Evolutionary conservation across 1,140 invertebrate species (phyloP), one percentile per base, ranked within the genome.

Genomic region (Pseudobourletiella spinata): DNA sequence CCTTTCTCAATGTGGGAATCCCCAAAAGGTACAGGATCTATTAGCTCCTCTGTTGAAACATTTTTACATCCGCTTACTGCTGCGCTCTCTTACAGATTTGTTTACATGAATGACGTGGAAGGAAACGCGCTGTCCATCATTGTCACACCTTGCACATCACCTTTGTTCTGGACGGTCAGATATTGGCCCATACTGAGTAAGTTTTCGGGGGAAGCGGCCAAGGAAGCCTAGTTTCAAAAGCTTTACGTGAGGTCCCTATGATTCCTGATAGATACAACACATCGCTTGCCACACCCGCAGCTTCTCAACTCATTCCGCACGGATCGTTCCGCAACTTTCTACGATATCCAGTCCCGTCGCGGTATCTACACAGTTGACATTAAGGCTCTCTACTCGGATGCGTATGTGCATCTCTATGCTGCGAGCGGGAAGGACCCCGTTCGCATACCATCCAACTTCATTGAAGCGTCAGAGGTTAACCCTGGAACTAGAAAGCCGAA

Each of bases 141-240:
- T 15, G 63, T 76, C 16, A 76, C 72, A n/a, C 71, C 76, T 6
- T 77, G 76, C 57, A 72, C 73, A 6, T 74, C 75, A 0, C 64
- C 67, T 16, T 54, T 76, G 0, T 18, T 61, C 4, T 75, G 74
- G 74, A 65, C 63, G 22, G 68, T 77, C 14, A 64, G 67, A 55
- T 72, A 68, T 30, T 63, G 65, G 42, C 66, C 71, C 0, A 32
- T 50, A 15, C 64, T 18, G 11, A 57, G 39, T 43, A 39, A 56
- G 6, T 43, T 14, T 18, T 8, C 15, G n/a, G n/a, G n/a, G n/a
- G n/a, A n/a, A n/a, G n/a, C n/a, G n/a, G n/a, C n/a, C n/a, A n/a
- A n/a, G n/a, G n/a, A n/a, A n/a, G n/a, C n/a, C n/a, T n/a, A n/a
- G n/a, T n/a, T n/a, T n/a, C n/a, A n/a, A n/a, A n/a, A n/a, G n/a